Base-by-base conservation (phyloP, 2,113 vertebrate genomes). In the Lamprotornis superbus region DNA sequence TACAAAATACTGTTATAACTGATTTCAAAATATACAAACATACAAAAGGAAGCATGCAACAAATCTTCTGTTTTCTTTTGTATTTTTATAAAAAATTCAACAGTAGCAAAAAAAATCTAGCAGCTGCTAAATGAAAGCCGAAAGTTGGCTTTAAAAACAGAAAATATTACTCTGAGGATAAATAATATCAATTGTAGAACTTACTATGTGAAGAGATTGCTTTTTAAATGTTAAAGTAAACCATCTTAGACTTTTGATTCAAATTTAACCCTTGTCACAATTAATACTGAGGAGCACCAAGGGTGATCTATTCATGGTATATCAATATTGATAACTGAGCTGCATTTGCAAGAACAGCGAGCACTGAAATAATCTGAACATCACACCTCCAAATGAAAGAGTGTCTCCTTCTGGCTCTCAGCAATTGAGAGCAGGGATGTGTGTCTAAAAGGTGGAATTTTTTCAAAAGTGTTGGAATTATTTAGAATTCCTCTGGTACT, bases 1-100 rank as follows among this genome's bases (percentile, higher is more conserved):
- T 69, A 64, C 27, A 68, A 35, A 95, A 73, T 67, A 37, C 12
- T 31, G 27, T 31, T 92, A 65, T 9, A 84, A 20, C 55, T 92
- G 87, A 89, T 94, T 96, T 95, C 40, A 91, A 37, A 96, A 82
- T 39, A 61, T 46, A 40, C 27, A 55, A 82, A 47, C 33, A 30
- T 52, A 30, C 16, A 84, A 67, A 95, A 87, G 14, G 49, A 95
- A 81, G 4, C 37, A 8, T 40, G n/a, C 15, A 39, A 73, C 40
- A 74, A 75, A 44, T 86, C 44, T 82, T 23, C 25, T 37, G 33
- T 35, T 94, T 94, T 50, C 57, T 89, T 71, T 68, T 50, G 12
- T 50, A 20, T 75, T 75, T 75, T 30, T 70, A 69, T 40, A 35
- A 74, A 61, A 23, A 68, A n/a, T 21, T 67, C 44, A n/a, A 27